Base-by-base conservation (phyloP, 2,888 invertebrate genomes). In the Thecophora atra region DNA sequence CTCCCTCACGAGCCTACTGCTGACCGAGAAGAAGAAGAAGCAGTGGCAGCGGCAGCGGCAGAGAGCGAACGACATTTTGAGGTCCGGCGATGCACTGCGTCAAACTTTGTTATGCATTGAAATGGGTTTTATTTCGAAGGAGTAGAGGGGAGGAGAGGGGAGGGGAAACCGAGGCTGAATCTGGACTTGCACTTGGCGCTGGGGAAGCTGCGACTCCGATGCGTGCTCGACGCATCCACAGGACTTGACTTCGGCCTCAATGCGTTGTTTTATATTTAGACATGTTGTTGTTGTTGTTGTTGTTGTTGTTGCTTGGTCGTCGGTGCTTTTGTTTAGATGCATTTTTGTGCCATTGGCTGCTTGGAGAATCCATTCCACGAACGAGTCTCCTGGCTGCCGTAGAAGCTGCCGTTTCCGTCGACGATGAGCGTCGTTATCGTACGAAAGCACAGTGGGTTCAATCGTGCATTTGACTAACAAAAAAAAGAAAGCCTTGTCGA, bases 211-310 rank as follows among this genome's bases (percentile, higher is more conserved):
- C 30, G 67, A 21, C 37, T 52, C 15, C 21, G 24, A 26, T 64
- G 44, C 42, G 63, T 47, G 24, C 19, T 44, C 44, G 42, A 64
- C 13, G 63, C 63, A 37, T 42, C 11, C 28, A 58, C 17, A 67
- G 37, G n/a, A 70, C 62, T 69, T 62, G 60, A 47, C 69, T 69
- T 60, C 44, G 52, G 60, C 60, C 47, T 52, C 44, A 70, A 62
- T 28, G 15, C 28, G 62, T 62, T 60, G 60, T 69, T 69, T 69
- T 58, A 44, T 60, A 44, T 69, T 70, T 62, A 70, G 52, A 63
- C 51, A 30, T 70, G 21, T 54, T 64, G 71, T 52, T 56, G 71
- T 64, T 28, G 54, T 68, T 21, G 28, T 56, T 68, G 56, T 56
- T 42, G 51, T 21, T 7, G 2, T 19, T 68, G 56, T 68, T 67